These are phyloP conservation scores for Forbesichthys papilliferus DNA, from an alignment of 2,113 vertebrate species.

Conservation along the genomic window DNA sequence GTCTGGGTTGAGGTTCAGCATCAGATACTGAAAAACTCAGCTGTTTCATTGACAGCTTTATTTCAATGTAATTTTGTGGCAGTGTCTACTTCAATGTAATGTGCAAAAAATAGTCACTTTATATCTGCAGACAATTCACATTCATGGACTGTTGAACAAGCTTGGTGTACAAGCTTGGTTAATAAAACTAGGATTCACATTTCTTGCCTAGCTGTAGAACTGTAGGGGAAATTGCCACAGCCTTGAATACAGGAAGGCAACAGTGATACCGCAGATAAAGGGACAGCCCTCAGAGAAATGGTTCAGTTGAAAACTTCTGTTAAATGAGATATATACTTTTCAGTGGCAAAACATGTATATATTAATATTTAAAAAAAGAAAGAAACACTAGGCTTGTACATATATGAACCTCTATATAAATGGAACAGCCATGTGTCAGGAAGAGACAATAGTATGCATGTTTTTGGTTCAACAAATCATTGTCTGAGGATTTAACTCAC, in stretches of 20 bases:
- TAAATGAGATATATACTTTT: background rate
- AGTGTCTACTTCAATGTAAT: slow-evolving; percentile 57
- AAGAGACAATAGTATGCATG: too few relatives aligned
- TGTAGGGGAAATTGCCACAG: background rate
- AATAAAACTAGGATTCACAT: slow-evolving; percentile 6
- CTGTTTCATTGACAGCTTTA: slow-evolving; percentile 43
- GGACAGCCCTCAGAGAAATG: background rate
- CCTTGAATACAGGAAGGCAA: background rate
- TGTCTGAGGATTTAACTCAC: too few relatives aligned
- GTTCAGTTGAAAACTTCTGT: background rate
- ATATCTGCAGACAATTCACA: slow-evolving; percentile 54
- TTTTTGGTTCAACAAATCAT: too few relatives aligned
- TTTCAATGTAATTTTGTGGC: slow-evolving; percentile 50
- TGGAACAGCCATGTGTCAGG: too few relatives aligned
- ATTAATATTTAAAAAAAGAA: background rate
- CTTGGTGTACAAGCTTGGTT: slow-evolving; percentile 15
- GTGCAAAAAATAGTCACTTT: slow-evolving; percentile 49
- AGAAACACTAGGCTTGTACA: too few relatives aligned
- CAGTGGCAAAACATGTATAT: background rate
- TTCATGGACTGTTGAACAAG: slow-evolving; percentile 64
- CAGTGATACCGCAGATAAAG: slow-evolving; percentile 2
- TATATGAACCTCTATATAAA: too few relatives aligned
- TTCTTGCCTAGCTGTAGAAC: background rate
- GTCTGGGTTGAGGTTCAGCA: background rate
- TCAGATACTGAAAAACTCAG: slow-evolving; percentile 39